Evolutionary conservation across 2,797 vertebrate genomes (phyloP).

Genomic region (Gallinago solitaria): DNA sequence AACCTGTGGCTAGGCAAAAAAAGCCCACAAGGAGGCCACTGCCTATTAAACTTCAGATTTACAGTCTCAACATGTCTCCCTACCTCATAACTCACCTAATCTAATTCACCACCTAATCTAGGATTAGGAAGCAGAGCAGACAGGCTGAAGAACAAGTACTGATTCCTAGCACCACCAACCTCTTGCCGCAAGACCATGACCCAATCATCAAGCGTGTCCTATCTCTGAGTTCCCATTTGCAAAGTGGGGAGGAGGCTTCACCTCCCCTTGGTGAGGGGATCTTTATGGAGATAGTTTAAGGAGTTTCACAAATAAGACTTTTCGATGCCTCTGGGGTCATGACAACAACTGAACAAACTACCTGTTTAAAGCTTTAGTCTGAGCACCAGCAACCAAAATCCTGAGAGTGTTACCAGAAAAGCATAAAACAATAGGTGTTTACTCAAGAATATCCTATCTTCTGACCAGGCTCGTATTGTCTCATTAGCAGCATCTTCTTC

Average conservation of each 20-base stretch:
- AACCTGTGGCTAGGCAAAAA: not conserved
- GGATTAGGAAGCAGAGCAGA: not conserved
- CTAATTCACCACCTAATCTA: not conserved
- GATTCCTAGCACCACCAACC: not conserved
- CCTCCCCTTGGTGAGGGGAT: not conserved
- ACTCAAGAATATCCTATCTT: not conserved
- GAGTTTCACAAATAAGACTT: not conserved
- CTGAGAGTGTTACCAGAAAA: not conserved
- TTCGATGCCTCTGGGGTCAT: not conserved
- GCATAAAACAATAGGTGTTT: not conserved
- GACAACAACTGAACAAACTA: not conserved
- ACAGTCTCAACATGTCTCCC: not conserved
- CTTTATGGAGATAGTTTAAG: not conserved
- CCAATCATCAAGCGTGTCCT: not conserved
- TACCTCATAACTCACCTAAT: not conserved
- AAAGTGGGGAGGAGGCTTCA: not conserved
- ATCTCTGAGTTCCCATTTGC: not conserved
- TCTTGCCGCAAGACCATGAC: not conserved
- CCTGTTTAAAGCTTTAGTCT: not conserved
- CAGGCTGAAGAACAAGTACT: not conserved
- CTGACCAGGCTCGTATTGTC: not conserved
- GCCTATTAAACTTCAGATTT: not conserved
- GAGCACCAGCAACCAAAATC: not conserved
- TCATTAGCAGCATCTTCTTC: not conserved
- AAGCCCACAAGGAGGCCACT: not conserved